phyloP scores from a whole-genome alignment of 1,140 invertebrate species.

The Batillaria attramentaria region DNA sequence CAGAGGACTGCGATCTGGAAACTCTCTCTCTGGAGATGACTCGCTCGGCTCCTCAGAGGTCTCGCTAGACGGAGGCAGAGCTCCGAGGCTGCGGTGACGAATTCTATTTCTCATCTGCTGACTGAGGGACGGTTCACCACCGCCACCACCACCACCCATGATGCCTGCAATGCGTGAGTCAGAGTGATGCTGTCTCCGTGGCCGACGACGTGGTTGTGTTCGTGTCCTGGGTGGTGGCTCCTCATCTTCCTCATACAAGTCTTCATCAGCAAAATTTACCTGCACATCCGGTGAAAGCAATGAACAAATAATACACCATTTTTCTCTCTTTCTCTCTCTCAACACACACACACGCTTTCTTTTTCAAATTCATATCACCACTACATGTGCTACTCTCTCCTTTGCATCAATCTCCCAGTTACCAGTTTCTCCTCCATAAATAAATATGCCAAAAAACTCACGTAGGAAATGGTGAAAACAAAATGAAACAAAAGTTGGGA shows the following conservation, averaged over 20 bases:
- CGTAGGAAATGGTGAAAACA: too few relatives aligned
- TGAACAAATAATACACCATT: not conserved
- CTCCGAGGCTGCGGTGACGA: conserved; percentile 42
- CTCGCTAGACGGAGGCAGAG: conserved; percentile 30
- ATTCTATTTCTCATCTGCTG: not conserved
- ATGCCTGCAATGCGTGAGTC: conserved; percentile 53
- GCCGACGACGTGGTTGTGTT: conserved; percentile 25
- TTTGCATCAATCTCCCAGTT: too few relatives aligned
- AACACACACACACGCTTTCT: not conserved
- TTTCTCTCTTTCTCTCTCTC: too few relatives aligned
- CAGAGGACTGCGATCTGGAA: not conserved
- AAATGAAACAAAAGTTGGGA: too few relatives aligned
- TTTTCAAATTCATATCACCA: not conserved
- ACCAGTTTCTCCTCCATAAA: too few relatives aligned
- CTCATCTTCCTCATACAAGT: conserved; percentile 24
- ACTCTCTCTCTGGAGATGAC: conserved; percentile 20
- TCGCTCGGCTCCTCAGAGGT: conserved; percentile 16
- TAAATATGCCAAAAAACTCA: too few relatives aligned
- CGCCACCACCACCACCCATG: conserved; percentile 18
- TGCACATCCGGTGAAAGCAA: not conserved
- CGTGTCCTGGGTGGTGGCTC: conserved; percentile 21
- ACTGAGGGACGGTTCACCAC: not conserved
- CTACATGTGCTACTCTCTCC: not conserved
- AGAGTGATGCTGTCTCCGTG: conserved; percentile 22
- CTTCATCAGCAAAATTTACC: conserved; percentile 24